These are phyloP conservation scores for Carettochelys insculpta DNA, from an alignment of 2,113 vertebrate genomes.

Conservation along the genomic window DNA sequence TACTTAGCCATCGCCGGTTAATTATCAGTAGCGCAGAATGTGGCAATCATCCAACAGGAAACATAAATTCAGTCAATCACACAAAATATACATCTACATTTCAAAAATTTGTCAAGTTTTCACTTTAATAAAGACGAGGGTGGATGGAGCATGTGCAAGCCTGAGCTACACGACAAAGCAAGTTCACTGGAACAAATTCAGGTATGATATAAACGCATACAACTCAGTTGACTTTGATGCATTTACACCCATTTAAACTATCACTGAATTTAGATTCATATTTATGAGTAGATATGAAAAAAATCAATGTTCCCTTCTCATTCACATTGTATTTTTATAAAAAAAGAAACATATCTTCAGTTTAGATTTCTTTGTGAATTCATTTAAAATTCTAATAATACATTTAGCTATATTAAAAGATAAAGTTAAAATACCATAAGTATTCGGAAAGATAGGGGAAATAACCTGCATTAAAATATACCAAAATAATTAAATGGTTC, in stretches of 20 bases:
- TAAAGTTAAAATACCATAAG: not conserved
- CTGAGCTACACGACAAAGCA: not conserved
- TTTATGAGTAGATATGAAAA: conserved; percentile 67
- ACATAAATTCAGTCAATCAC: not conserved
- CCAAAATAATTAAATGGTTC: not conserved
- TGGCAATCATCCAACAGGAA: not conserved
- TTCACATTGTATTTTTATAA: conserved; percentile 40
- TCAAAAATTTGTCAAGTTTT: not conserved
- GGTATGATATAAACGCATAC: not conserved
- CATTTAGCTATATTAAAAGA: conserved; percentile 47
- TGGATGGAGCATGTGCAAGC: not conserved
- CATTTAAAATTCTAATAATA: conserved; percentile 39
- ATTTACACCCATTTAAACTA: conserved; percentile 9
- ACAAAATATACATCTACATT: not conserved
- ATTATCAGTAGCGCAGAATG: conserved; percentile 31
- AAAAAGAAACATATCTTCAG: conserved; percentile 22
- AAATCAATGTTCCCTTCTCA: conserved; percentile 65
- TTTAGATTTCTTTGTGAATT: conserved; percentile 29
- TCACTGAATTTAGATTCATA: conserved; percentile 17
- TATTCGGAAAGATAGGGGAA: not conserved
- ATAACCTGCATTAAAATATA: not conserved
- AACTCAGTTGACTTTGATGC: not conserved
- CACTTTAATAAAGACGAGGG: not conserved
- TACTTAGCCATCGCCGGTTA: conserved; percentile 4
- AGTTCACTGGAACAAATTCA: not conserved